These are phyloP conservation scores for Gastrophysa polygoni DNA, from an alignment of 2,888 invertebrate species.

Conservation along the genomic window DNA sequence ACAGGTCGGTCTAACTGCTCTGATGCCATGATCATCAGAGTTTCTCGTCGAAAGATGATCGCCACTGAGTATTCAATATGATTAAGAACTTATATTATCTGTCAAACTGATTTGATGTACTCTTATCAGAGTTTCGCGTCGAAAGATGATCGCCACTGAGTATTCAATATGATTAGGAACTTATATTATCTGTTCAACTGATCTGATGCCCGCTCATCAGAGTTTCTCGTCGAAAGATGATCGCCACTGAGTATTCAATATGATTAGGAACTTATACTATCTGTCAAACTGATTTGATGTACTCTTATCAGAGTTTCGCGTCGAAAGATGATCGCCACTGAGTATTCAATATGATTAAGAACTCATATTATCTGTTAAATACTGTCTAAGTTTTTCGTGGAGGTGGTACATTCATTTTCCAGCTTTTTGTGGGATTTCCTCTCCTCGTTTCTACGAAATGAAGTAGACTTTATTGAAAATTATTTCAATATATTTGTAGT, in stretches of 20 bases:
- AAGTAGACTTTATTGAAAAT: no score
- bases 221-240: not conserved
- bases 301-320: not conserved
- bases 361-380: no score
- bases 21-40: no score
- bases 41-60: not conserved
- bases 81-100: no score
- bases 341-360: not conserved
- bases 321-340: not conserved
- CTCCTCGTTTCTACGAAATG: no score
- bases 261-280: no score
- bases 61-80: not conserved
- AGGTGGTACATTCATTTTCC: no score
- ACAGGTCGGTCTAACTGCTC: constrained; percentile 58
- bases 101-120: constrained; percentile 11
- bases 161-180: not conserved
- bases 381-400: no score
- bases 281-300: constrained; percentile 25
- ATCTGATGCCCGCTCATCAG: no score
- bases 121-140: not conserved
- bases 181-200: constrained; percentile 43
- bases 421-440: no score
- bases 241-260: not conserved
- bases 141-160: not conserved
- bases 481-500: no score